A percentile compares a stretch with the other conserved stretches of the same genome.
phyloP scores from a whole-genome alignment of 2,797 vertebrate genomes.

The Falco concolor region DNA sequence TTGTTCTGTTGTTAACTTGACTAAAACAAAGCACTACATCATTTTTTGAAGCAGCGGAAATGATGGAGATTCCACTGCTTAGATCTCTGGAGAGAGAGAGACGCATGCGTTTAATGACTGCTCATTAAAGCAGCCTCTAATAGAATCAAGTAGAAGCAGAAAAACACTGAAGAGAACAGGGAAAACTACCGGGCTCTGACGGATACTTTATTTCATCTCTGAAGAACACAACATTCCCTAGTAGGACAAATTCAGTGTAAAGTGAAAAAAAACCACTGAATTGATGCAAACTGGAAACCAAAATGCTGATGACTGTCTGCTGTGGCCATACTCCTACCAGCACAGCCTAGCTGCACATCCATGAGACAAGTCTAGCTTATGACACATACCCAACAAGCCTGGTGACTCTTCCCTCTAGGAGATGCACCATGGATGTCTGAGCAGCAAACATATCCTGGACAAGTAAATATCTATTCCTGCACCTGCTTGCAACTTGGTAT shows the following conservation, averaged over 20 bases:
- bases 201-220: not conserved
- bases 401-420: not conserved
- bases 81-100: conserved; percentile 17
- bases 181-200: not conserved
- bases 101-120: not conserved
- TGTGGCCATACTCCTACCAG: not conserved
- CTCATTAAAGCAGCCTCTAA: conserved; percentile 22
- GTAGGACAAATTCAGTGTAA: not conserved
- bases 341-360: accelerated
- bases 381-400: not conserved
- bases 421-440: not conserved
- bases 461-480: not conserved
- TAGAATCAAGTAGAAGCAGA: not conserved
- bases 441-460: not conserved
- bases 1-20: conserved; percentile 15
- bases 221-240: not conserved
- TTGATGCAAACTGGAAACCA: not conserved
- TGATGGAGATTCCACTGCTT: not conserved
- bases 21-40: not conserved
- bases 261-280: not conserved
- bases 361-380: not conserved
- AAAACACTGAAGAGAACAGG: not conserved
- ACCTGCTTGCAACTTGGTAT: not conserved
- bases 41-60: not conserved
- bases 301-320: not conserved